These are phyloP conservation scores for Idris sp. DNA, from an alignment of 1,140 invertebrate species.

Conservation along the genomic window DNA sequence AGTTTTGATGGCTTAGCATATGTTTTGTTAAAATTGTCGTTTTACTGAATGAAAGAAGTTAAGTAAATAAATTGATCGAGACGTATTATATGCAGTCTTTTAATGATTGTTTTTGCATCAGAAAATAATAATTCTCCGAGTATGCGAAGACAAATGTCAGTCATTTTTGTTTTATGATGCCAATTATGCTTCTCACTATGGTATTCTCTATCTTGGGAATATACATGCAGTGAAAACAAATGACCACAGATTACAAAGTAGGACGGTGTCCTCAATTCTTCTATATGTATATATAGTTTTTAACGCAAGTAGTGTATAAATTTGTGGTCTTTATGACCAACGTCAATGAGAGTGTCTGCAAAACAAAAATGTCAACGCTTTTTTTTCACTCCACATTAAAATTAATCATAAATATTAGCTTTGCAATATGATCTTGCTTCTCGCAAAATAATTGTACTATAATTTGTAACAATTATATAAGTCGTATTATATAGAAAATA, in stretches of 20 bases:
- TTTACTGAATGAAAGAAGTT: not conserved
- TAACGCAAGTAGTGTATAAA: slow-evolving; percentile 25
- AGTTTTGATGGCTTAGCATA: too few species aligned
- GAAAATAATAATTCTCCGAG: slow-evolving; percentile 36
- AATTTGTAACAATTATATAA: slow-evolving; percentile 9
- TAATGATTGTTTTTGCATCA: slow-evolving; percentile 19
- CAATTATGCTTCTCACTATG: slow-evolving; percentile 52
- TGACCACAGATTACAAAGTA: slow-evolving; percentile 47
- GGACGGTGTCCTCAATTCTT: slow-evolving; percentile 49
- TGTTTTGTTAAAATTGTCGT: too few species aligned
- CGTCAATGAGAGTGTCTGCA: slow-evolving; percentile 1
- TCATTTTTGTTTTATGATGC: slow-evolving; percentile 58
- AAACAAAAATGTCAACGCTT: slow-evolving; percentile 13
- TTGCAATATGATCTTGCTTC: too few species aligned
- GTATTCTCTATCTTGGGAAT: slow-evolving; percentile 56
- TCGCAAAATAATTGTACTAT: not conserved
- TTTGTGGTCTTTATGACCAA: slow-evolving; percentile 21
- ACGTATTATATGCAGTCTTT: not conserved
- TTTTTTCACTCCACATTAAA: slow-evolving; percentile 4
- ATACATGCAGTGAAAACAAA: slow-evolving; percentile 53
- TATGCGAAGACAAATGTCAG: slow-evolving; percentile 46
- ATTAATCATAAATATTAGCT: slow-evolving; percentile 4
- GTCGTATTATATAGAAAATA: slow-evolving; percentile 1
- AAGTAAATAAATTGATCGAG: slow-evolving; percentile 13
- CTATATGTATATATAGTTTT: slow-evolving; percentile 30